Conservation (phyloP, 2,888 invertebrate genomes). For the Heliconius sara region DNA sequence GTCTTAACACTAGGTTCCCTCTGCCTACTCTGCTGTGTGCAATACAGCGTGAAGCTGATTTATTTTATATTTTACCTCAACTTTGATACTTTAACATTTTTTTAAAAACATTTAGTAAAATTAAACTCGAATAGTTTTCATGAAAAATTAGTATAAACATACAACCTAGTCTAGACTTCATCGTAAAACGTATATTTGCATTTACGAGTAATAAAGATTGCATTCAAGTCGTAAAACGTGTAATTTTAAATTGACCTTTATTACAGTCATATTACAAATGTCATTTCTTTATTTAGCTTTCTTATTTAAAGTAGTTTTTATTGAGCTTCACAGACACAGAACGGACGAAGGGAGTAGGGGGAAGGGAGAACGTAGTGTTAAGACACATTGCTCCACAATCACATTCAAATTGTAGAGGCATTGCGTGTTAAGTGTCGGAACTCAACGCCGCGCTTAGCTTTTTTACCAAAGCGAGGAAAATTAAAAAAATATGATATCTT, state of each 20-base stretch:
- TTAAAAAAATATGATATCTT: too few species aligned
- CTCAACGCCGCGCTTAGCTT: too few species aligned
- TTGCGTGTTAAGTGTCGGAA: too few species aligned
- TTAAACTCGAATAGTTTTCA: slow-evolving; percentile 5
- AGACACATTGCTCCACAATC: too few species aligned
- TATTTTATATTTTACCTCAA: not conserved
- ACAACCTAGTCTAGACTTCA: slow-evolving; percentile 40
- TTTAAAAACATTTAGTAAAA: not conserved
- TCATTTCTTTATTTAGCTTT: not conserved
- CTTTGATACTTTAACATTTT: not conserved
- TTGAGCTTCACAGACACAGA: not conserved
- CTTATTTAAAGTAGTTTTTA: not conserved
- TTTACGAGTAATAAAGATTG: slow-evolving; percentile 42
- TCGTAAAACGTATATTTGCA: slow-evolving; percentile 40
- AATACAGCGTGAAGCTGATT: too few species aligned
- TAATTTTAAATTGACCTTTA: slow-evolving; percentile 20
- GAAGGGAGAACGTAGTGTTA: too few species aligned
- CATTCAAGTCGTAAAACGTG: slow-evolving; percentile 32
- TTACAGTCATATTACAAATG: slow-evolving; percentile 1
- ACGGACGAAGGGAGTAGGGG: too few species aligned
- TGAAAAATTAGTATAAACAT: slow-evolving; percentile 25
- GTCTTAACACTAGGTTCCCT: too few species aligned
- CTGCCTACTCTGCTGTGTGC: too few species aligned
- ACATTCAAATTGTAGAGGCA: too few species aligned
- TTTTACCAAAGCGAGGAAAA: too few species aligned